These are phyloP conservation scores for Echinops telfairi DNA, from an alignment of 2,113 vertebrate genomes.

Conservation along the genomic window DNA sequence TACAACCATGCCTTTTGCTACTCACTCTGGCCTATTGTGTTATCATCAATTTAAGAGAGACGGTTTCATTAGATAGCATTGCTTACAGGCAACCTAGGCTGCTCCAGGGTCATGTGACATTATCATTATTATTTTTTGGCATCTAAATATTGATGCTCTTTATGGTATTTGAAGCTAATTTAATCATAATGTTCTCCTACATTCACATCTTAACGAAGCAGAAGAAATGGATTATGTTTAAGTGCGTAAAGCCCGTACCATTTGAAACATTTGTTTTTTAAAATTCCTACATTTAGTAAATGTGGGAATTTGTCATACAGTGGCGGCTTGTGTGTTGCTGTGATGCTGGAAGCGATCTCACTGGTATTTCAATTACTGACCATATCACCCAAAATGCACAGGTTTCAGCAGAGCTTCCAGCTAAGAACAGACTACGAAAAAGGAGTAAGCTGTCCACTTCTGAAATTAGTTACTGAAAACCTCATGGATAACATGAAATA, in stretches of 20 bases:
- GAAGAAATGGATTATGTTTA: conserved; percentile 3
- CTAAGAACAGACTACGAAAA: too few relatives aligned
- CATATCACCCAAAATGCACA: too few relatives aligned
- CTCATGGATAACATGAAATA: too few relatives aligned
- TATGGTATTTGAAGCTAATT: conserved; percentile 47
- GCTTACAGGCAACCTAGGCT: neutral
- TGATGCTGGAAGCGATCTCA: too few relatives aligned
- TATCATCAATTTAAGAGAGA: conserved; percentile 42
- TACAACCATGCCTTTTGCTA: conserved; percentile 2
- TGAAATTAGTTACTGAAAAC: too few relatives aligned
- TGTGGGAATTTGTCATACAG: too few relatives aligned
- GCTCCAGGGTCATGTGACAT: neutral
- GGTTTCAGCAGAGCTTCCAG: too few relatives aligned
- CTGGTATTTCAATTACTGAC: too few relatives aligned
- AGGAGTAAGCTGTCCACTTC: too few relatives aligned
- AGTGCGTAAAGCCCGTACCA: neutral
- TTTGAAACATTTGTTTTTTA: conserved; percentile 35
- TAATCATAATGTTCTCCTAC: neutral
- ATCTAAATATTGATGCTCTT: neutral
- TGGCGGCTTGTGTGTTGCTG: too few relatives aligned
- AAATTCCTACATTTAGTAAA: conserved; percentile 26
- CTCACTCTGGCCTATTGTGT: conserved; percentile 22
- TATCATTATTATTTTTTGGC: conserved; percentile 17
- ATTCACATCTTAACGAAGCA: conserved; percentile 55
- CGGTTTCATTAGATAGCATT: neutral